Conservation (phyloP, 2,888 invertebrate species). For the Theretra japonica region DNA sequence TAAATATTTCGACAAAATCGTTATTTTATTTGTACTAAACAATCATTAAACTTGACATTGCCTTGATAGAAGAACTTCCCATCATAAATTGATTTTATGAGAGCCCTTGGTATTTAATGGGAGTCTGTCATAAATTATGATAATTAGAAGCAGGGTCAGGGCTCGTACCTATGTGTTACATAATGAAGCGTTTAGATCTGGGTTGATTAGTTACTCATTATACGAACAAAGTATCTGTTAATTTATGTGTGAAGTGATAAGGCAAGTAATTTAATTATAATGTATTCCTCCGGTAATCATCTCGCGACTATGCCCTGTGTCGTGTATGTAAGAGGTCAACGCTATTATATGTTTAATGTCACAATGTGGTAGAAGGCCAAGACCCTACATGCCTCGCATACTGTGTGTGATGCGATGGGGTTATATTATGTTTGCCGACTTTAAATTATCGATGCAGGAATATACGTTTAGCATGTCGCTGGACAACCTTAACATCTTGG, state of each 20-base stretch:
- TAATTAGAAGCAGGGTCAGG: conserved; percentile 12
- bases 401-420: no score
- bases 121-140: neutral
- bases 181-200: neutral
- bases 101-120: conserved; percentile 21
- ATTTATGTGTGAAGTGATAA: conserved; percentile 21
- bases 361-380: neutral
- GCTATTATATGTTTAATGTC: neutral
- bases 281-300: neutral
- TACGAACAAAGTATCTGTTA: neutral
- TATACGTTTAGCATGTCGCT: no score
- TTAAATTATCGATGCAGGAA: no score
- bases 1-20: conserved; percentile 26
- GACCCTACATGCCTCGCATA: neutral
- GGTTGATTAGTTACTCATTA: neutral
- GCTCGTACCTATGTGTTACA: neutral
- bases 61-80: conserved; percentile 25
- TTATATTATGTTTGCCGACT: no score
- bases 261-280: neutral
- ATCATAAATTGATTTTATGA: conserved; percentile 21
- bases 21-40: conserved; percentile 17
- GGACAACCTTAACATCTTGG: no score
- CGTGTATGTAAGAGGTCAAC: neutral
- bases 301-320: neutral
- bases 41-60: conserved; percentile 22